Percentiles rank a stretch among this genome's conserved stretches.
These are phyloP conservation scores for Poicephalus meyeri DNA, from an alignment of 2,113 vertebrate species.

Conservation along the genomic window DNA sequence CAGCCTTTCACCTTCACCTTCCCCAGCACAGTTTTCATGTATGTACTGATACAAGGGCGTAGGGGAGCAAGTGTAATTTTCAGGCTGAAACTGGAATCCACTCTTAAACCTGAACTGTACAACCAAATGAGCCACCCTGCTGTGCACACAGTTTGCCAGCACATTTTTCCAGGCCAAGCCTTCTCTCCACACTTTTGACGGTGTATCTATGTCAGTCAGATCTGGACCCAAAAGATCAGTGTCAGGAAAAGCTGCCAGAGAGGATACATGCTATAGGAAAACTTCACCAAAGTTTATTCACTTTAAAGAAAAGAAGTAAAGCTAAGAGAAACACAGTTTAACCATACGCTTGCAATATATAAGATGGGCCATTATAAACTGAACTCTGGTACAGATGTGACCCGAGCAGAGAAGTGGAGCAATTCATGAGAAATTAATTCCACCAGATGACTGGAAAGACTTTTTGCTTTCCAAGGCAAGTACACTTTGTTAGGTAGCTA, in stretches of 20 bases:
- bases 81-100: neutral
- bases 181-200: neutral
- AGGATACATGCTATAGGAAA: neutral
- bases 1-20: neutral
- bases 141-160: neutral
- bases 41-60: rapidly evolving
- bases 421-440: constrained; percentile 3
- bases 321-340: neutral
- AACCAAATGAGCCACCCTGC: rapidly evolving
- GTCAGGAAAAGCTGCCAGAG: neutral
- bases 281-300: neutral
- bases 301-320: neutral
- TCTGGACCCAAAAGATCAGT: neutral
- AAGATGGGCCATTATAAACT: neutral
- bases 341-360: neutral
- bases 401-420: neutral
- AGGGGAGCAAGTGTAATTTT: neutral
- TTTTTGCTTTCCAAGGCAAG: neutral
- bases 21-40: neutral
- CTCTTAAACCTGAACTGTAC: neutral
- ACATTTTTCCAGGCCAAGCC: neutral
- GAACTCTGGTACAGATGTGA: neutral
- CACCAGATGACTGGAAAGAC: neutral
- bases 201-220: neutral
- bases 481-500: neutral